Base-by-base conservation (phyloP, 2,113 vertebrate genomes). In the Mirounga angustirostris region DNA sequence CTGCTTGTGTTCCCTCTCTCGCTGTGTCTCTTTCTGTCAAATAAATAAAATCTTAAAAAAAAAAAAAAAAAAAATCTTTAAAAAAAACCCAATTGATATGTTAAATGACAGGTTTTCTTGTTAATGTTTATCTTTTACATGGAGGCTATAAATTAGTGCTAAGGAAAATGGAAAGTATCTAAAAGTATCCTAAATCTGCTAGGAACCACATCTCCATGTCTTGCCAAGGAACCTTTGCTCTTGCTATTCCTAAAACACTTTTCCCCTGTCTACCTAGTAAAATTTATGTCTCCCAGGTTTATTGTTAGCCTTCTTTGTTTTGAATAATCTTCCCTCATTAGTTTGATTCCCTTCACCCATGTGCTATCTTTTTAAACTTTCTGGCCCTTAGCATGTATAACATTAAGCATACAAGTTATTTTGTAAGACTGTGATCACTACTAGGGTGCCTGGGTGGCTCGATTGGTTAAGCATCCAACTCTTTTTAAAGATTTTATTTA, bases 141-240 rank as follows among this genome's bases (percentile, higher is more conserved):
- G 46, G 67, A 63, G 58, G 16, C 63, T 90, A 0, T 88, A 91
- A 91, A 63, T 79, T 73, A 50, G 2, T 50, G 22, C 30, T 89
- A 89, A 89, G 18, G 36, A 80, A 92, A 89, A 92, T 89, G 28
- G 22, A 50, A 46, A 54, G 19, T 63, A 59, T 81, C 36, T 54
- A 28, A 61, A 93, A 52, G 43, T 81, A 89, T 61, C 33, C 33
- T 61, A 36, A 30, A 78, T 67, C 15, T 76, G 43, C 13, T 50
- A 76, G 73, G 73, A 83, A 54, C 63, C 19, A 46, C 2, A 26
- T 78, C 33, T 84, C 58, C 19, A 33, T 50, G 24, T 95, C 65
- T 92, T 89, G 59, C 33, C 67, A n/a, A 80, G 36, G 30, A 93
- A 74, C 36, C 30, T 80, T 97, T 93, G 71, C 10, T 89, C 54